Evolutionary conservation across 2,113 vertebrate genomes (phyloP), one percentile per base, ranked within the genome.

Genomic region (Struthio camelus): DNA sequence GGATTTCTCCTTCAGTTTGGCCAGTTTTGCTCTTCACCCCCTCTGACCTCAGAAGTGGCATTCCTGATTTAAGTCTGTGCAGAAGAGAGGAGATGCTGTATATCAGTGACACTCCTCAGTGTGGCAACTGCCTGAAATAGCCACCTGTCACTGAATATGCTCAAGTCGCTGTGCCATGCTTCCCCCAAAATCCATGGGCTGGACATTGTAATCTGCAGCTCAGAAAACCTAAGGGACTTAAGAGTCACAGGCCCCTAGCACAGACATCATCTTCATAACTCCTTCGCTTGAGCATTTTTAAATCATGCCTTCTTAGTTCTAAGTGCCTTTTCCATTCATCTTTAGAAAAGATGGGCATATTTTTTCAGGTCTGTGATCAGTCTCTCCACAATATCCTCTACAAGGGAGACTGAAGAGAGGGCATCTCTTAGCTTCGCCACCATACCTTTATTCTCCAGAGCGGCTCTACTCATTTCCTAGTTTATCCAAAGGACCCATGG

Each of bases 81-180:
- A 76, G 56, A 16, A 58, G 30, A 76, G 53, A 23, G 14, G 56
- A 58, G 28, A 42, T 32, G 20, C 14, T 1, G 0, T 5, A 1
- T 22, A 9, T 50, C 32, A 3, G 1, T 67, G 27, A 51, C 62
- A 75, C 30, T 20, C 6, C 42, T 56, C 13, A 2, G 18, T 0
- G 0, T 59, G 46, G 46, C 1, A 2, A 42, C 25, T 73, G 54
- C 11, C 14, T 3, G 0, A 48, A 64, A 79, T 11, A 15, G 6
- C 6, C 2, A 1, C 19, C 73, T 44, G 42, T 7, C 51, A 28
- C 67, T 38, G 13, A 28, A 38, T 23, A n/a, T 9, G 24, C 27
- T 71, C 6, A 5, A 12, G 36, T 34, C 36, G 25, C 58, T 65
- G 23, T 65, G 50, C 20, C 30, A 8, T 3, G 5, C 13, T 36